phyloP scores from a whole-genome alignment of 1,140 invertebrate species.

The Zeugodacus cucurbitae region DNA sequence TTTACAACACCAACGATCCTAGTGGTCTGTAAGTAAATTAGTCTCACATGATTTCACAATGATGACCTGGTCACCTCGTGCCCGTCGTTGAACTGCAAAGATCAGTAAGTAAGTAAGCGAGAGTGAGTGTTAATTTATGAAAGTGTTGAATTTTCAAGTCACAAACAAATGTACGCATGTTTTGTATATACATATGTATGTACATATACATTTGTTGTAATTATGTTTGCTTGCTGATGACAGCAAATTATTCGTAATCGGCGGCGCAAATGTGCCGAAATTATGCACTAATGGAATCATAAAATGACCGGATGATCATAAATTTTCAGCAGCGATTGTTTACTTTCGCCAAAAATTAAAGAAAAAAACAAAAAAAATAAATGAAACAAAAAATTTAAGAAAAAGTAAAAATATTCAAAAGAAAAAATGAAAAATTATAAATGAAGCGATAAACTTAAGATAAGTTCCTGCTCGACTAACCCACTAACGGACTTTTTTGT shows the following conservation, averaged over 20 bases:
- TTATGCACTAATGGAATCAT: constrained; percentile 35
- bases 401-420: background rate
- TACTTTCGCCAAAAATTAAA: background rate
- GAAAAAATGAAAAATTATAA: background rate
- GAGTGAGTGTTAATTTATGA: background rate
- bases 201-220: background rate
- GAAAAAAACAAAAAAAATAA: background rate
- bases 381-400: background rate
- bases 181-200: background rate
- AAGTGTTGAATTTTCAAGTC: background rate
- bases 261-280: constrained; percentile 10
- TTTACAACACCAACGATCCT: background rate
- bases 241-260: constrained; percentile 20
- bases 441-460: background rate
- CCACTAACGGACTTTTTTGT: background rate
- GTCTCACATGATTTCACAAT: background rate
- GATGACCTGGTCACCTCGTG: background rate
- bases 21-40: background rate
- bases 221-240: background rate
- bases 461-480: background rate
- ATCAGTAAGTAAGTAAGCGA: background rate
- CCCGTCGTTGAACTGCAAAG: constrained; percentile 13
- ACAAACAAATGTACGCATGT: background rate
- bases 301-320: constrained; percentile 17
- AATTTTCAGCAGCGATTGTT: background rate